phyloP scores from a whole-genome alignment of 2,797 vertebrate species.

The Eulemur mongoz region DNA sequence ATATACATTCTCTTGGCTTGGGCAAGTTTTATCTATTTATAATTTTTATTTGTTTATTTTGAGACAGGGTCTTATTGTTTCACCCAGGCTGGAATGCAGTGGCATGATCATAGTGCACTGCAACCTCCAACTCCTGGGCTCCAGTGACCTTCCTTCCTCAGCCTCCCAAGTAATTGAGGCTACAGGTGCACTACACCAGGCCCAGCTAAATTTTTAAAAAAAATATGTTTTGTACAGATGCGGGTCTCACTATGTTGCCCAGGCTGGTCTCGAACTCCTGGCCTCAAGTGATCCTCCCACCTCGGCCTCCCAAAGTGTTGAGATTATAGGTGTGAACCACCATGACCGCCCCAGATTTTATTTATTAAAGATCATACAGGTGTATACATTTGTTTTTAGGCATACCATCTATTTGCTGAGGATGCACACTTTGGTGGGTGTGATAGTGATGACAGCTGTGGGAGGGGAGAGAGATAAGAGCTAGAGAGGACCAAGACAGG shows the following conservation, averaged over 20 bases:
- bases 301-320: not conserved
- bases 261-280: not conserved
- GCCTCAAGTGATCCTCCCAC: not conserved
- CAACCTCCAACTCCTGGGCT: not conserved
- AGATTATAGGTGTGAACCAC: not conserved
- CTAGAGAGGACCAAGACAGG: not conserved
- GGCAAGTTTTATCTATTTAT: not conserved
- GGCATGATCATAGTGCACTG: not conserved
- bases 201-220: not conserved
- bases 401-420: not conserved
- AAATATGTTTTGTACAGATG: not conserved
- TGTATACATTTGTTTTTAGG: not conserved
- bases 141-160: not conserved
- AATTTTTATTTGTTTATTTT: not conserved
- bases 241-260: not conserved
- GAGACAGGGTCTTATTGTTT: not conserved
- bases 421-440: not conserved
- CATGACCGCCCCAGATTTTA: not conserved
- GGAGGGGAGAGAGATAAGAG: not conserved
- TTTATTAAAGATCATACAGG: not conserved
- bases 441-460: not conserved
- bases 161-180: not conserved
- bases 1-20: not conserved
- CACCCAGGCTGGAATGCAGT: not conserved
- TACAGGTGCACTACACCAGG: not conserved